Conservation (phyloP, 2,797 vertebrate species). For the Lutjanus campechanus region DNA sequence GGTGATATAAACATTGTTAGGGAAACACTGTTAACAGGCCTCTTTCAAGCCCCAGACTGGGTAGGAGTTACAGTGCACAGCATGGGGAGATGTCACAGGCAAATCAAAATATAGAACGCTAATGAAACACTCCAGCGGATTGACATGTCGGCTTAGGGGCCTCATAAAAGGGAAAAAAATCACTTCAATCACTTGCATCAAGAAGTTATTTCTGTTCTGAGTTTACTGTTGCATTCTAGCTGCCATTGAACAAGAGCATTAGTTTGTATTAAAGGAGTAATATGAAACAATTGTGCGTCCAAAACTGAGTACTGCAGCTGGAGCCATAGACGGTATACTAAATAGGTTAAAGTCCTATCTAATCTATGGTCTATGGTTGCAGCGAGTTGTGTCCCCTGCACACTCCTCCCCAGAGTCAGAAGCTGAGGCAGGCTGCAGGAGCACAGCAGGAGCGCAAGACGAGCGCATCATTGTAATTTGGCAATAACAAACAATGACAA, state of each 20-base stretch:
- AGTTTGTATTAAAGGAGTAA: neutral
- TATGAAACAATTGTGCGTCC: too few relatives aligned
- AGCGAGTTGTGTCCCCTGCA: too few relatives aligned
- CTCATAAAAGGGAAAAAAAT: constrained; percentile 67
- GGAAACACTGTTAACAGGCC: constrained; percentile 75
- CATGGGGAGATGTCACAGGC: constrained; percentile 77
- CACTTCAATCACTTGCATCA: constrained; percentile 72
- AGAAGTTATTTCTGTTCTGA: constrained; percentile 68
- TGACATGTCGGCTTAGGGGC: constrained; percentile 76
- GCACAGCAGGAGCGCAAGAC: too few relatives aligned
- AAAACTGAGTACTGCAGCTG: too few relatives aligned
- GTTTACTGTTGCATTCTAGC: constrained; percentile 52
- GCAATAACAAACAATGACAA: too few relatives aligned
- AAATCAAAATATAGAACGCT: constrained; percentile 78
- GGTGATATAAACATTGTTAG: constrained; percentile 83
- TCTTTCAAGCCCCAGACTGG: constrained; percentile 72
- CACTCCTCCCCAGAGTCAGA: too few relatives aligned
- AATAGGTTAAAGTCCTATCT: too few relatives aligned
- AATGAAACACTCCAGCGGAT: constrained; percentile 80
- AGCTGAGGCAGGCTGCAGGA: too few relatives aligned
- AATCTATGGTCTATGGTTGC: too few relatives aligned
- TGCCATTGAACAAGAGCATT: constrained; percentile 40
- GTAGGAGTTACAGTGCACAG: constrained; percentile 72
- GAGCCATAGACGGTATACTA: too few relatives aligned
- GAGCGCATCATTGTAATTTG: too few relatives aligned